Percentiles rank a stretch among this genome's conserved stretches.
Conservation (phyloP, 2,113 vertebrate species). For the Halichoeres trimaculatus region DNA sequence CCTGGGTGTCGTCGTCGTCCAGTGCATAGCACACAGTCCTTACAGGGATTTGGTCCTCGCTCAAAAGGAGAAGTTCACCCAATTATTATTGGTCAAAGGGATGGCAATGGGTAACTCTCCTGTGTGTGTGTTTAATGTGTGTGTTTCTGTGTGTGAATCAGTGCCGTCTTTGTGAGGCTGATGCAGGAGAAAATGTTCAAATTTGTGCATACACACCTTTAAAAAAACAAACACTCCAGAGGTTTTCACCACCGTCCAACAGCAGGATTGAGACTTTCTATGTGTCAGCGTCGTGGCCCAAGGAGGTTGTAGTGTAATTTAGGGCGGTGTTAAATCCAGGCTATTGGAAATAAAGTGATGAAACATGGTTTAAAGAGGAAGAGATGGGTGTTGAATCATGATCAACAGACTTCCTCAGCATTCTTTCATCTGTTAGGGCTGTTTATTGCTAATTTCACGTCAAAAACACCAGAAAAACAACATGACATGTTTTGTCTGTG, state of each 20-base stretch:
- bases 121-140: slow-evolving; percentile 11
- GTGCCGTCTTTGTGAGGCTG: not conserved
- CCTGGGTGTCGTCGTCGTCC: slow-evolving; percentile 28
- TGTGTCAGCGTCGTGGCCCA: not conserved
- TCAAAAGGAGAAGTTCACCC: slow-evolving; percentile 37
- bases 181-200: not conserved
- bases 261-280: too few relatives aligned
- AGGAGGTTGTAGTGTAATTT: too few relatives aligned
- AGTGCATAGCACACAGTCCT: slow-evolving; percentile 60
- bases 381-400: too few relatives aligned
- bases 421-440: too few relatives aligned
- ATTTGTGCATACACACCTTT: not conserved
- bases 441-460: too few relatives aligned
- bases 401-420: too few relatives aligned
- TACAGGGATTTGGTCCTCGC: slow-evolving; percentile 58
- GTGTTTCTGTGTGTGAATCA: slow-evolving; percentile 6
- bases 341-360: not conserved
- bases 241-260: not conserved
- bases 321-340: not conserved
- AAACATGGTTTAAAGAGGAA: not conserved
- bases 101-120: slow-evolving; percentile 40
- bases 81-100: slow-evolving; percentile 35
- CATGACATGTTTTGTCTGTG: too few relatives aligned
- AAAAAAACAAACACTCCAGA: not conserved
- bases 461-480: too few relatives aligned